A percentile compares a stretch with the other conserved stretches of the same genome.
Evolutionary conservation across 1,140 invertebrate species (phyloP).

Genomic region (Holotrichia oblita): DNA sequence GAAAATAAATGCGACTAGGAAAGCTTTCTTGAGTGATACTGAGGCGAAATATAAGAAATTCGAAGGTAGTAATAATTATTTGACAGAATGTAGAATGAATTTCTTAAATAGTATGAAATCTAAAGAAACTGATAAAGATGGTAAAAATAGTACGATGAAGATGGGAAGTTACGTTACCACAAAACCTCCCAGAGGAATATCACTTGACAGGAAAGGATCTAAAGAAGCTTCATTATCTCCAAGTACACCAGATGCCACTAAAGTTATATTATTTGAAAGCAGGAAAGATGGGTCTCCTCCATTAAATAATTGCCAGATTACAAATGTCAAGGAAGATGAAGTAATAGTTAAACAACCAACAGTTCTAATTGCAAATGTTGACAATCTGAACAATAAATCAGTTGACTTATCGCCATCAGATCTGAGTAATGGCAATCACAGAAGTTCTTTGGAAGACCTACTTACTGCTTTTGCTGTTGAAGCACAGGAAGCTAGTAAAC

Average conservation of each 20-base stretch:
- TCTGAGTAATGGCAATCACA: constrained; percentile 36
- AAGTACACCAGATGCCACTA: neutral
- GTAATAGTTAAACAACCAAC: neutral
- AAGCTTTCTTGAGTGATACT: constrained; percentile 58
- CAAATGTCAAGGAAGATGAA: neutral
- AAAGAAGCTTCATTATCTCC: constrained; percentile 20
- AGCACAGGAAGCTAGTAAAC: constrained; percentile 65
- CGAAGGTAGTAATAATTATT: constrained; percentile 38
- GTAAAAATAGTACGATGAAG: neutral
- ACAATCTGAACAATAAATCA: constrained; percentile 32
- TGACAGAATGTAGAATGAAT: constrained; percentile 43
- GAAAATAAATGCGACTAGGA: constrained; percentile 54
- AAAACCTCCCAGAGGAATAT: constrained; percentile 52
- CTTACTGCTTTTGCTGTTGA: constrained; percentile 57
- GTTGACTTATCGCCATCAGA: constrained; percentile 53
- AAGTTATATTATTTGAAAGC: constrained; percentile 1
- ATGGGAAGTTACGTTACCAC: constrained; percentile 1
- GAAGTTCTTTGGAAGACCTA: constrained; percentile 57
- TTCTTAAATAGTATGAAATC: constrained; percentile 55
- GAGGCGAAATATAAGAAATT: constrained; percentile 47
- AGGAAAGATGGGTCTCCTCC: neutral
- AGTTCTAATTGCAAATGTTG: neutral
- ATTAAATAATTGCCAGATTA: neutral
- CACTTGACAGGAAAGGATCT: constrained; percentile 48
- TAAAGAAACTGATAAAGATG: neutral